Percentiles rank a stretch among this genome's conserved stretches.
Conservation (phyloP, 2,797 vertebrate genomes). For the Macropus fuliginosus region DNA sequence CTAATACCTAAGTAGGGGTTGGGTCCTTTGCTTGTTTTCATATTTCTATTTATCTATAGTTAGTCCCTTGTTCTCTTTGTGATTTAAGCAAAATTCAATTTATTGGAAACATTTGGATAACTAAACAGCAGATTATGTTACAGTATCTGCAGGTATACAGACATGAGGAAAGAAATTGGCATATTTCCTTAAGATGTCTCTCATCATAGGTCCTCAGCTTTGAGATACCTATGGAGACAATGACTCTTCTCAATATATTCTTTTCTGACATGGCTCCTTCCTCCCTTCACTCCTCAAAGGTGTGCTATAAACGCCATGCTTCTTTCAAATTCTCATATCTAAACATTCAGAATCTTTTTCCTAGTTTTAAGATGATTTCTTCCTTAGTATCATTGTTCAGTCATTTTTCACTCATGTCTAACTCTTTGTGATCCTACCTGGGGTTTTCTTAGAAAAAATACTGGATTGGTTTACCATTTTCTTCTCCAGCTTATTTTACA, state of each 20-base stretch:
- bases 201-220: not conserved
- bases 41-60: not conserved
- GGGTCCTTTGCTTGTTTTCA: not conserved
- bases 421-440: no score
- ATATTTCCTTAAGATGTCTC: not conserved
- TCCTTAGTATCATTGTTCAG: not conserved
- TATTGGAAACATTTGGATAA: not conserved
- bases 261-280: not conserved
- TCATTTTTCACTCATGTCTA: not conserved
- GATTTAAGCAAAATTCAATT: not conserved
- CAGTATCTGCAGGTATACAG: not conserved
- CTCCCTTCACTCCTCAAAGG: not conserved
- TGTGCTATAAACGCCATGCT: not conserved
- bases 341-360: not conserved
- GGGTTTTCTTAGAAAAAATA: no score
- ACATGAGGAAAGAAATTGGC: not conserved
- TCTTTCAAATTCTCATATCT: not conserved
- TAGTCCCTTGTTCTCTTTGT: not conserved
- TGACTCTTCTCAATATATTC: not conserved
- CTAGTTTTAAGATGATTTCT: not conserved
- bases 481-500: no score
- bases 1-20: not conserved
- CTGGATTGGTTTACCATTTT: no score
- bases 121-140: not conserved
- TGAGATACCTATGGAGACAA: not conserved